Evolutionary conservation across 1,140 invertebrate species (phyloP).

Genomic region (Sipha flava): DNA sequence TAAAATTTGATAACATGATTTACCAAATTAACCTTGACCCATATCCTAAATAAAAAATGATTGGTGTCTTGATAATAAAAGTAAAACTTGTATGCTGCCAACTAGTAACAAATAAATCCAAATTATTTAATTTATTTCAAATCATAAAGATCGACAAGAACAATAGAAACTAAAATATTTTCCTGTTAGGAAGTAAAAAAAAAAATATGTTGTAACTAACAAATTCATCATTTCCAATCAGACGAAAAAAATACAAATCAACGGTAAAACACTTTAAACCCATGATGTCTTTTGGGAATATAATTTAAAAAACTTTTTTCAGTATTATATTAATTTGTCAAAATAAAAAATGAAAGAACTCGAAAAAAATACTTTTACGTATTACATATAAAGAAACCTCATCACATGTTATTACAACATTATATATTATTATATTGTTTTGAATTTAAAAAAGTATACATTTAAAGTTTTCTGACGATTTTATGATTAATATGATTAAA

Average conservation of each 20-base stretch:
- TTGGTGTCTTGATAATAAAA: background rate
- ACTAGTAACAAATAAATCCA: background rate
- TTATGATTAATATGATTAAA: no score
- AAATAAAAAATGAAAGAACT: background rate
- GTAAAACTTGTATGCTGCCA: background rate
- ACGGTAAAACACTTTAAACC: conserved; percentile 1
- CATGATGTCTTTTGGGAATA: background rate
- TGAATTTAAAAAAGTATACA: no score
- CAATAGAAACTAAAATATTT: background rate
- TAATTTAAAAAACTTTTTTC: background rate
- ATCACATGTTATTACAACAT: no score
- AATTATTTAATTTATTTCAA: conserved; percentile 1
- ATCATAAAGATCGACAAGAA: background rate
- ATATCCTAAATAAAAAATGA: no score
- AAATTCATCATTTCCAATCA: conserved; percentile 1
- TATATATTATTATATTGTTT: no score
- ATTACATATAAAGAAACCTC: background rate
- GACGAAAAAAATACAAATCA: conserved; percentile 6
- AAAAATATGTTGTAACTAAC: background rate
- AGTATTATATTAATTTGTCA: background rate
- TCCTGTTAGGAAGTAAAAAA: background rate
- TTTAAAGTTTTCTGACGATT: no score
- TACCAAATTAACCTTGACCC: no score
- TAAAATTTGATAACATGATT: no score
- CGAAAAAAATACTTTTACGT: background rate